These are phyloP conservation scores for Halichoerus grypus DNA, from an alignment of 2,113 vertebrate genomes.

Conservation along the genomic window DNA sequence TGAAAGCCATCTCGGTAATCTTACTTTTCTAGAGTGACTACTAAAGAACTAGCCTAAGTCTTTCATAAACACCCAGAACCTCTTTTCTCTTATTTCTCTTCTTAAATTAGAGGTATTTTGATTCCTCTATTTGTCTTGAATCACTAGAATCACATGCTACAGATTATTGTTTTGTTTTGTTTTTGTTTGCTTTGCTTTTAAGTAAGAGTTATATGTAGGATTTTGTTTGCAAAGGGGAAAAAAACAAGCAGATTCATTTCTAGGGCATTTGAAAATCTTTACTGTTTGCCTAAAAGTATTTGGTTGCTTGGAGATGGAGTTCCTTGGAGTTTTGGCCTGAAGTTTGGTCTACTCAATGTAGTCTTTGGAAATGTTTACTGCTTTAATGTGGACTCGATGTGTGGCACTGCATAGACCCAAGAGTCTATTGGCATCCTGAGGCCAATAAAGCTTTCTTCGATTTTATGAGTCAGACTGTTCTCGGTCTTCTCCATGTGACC, in stretches of 20 bases:
- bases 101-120: not conserved
- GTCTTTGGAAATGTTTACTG: not conserved
- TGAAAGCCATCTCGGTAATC: not conserved
- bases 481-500: not conserved
- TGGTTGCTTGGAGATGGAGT: not conserved
- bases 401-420: not conserved
- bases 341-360: not conserved
- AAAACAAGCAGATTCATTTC: not conserved
- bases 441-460: not conserved
- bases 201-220: not conserved
- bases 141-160: not conserved
- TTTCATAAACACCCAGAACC: not conserved
- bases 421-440: not conserved
- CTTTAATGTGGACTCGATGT: not conserved
- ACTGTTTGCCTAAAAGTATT: not conserved
- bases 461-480: not conserved
- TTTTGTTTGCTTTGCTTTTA: slow-evolving; percentile 27
- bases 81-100: not conserved
- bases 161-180: not conserved
- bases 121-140: slow-evolving; percentile 2
- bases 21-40: not conserved
- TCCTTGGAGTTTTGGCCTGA: not conserved
- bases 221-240: not conserved
- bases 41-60: not conserved
- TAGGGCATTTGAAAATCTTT: not conserved